These are phyloP conservation scores for Campoplex nolae DNA, from an alignment of 2,888 invertebrate genomes.

Conservation along the genomic window DNA sequence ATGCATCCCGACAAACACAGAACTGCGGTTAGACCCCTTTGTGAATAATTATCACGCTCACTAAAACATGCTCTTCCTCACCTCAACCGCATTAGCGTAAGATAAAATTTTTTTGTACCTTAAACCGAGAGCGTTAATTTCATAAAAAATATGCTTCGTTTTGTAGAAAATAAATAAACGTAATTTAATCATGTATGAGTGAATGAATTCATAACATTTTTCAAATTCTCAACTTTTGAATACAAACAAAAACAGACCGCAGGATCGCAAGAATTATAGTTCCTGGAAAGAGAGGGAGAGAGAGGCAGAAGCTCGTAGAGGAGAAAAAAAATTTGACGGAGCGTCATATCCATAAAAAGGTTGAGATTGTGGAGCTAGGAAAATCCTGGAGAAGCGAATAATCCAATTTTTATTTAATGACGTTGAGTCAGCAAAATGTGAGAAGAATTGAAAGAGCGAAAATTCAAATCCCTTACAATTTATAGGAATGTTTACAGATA, in stretches of 20 bases:
- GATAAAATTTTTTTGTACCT: conserved; percentile 14
- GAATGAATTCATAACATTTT: not conserved
- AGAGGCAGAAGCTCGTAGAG: not conserved
- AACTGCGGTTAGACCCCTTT: conserved; percentile 10
- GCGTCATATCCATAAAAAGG: conserved; percentile 13
- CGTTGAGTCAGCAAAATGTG: not conserved
- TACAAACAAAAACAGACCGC: too few species aligned
- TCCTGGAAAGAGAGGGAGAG: not conserved
- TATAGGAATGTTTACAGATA: not conserved
- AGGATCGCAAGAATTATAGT: not conserved
- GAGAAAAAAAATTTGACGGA: not conserved
- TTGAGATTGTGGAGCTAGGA: not conserved
- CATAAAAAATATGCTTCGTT: not conserved
- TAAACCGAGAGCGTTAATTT: conserved; percentile 1
- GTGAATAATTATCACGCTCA: conserved; percentile 32
- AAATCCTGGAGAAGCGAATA: not conserved
- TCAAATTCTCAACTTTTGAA: not conserved
- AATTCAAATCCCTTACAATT: not conserved
- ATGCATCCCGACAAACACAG: conserved; percentile 43
- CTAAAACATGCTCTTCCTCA: not conserved
- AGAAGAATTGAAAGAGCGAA: not conserved
- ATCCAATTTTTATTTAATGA: conserved; percentile 9
- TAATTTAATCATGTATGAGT: too few species aligned
- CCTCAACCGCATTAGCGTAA: not conserved
- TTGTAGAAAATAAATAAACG: not conserved